These are phyloP conservation scores for pig (Sus scrofa) DNA, from an alignment of 2,113 vertebrate species.

Conservation along the genomic window DNA sequence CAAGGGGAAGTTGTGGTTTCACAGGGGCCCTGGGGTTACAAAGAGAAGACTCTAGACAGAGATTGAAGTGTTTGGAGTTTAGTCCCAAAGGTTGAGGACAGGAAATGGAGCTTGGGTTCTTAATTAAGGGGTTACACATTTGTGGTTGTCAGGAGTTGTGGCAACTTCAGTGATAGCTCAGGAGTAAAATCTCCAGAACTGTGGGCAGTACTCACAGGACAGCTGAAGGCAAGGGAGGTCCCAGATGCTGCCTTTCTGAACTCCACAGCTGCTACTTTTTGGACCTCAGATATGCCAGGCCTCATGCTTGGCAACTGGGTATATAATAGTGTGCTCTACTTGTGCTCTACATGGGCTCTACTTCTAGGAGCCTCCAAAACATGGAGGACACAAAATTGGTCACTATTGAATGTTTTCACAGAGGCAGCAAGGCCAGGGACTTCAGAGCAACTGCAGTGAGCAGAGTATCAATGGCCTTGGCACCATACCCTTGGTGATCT, in stretches of 20 bases:
- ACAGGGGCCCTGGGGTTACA: background rate
- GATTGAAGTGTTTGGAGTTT: background rate
- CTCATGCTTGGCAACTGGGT: too few relatives aligned
- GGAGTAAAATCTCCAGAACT: background rate
- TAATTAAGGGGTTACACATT: background rate
- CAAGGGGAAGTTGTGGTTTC: background rate
- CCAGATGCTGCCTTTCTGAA: background rate
- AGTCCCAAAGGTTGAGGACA: background rate
- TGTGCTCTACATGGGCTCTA: background rate
- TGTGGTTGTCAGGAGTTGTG: background rate
- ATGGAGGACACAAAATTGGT: background rate
- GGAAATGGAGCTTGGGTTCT: background rate
- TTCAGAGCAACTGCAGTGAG: background rate
- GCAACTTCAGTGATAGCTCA: background rate
- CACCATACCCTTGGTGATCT: background rate
- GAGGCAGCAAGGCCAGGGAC: background rate
- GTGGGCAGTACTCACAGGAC: background rate
- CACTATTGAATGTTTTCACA: background rate
- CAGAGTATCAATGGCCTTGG: background rate
- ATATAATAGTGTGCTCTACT: background rate
- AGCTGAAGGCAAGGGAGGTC: background rate
- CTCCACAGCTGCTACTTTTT: background rate
- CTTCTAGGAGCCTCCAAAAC: background rate
- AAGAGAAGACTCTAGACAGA: background rate
- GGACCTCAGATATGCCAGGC: background rate